Evolutionary conservation across 2,797 vertebrate genomes (phyloP).

Genomic region (Phoeniculus purpureus): DNA sequence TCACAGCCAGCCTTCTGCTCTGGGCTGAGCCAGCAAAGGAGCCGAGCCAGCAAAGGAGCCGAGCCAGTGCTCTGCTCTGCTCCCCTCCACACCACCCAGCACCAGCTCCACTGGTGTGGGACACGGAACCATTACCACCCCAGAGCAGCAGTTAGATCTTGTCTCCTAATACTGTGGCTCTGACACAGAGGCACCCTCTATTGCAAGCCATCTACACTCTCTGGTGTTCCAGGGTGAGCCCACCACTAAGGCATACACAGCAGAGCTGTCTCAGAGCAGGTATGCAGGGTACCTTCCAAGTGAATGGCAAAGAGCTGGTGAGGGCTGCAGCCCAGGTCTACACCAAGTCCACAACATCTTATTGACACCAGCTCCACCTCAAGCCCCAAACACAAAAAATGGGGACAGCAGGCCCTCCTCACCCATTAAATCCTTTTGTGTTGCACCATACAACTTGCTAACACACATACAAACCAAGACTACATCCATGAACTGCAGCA

Average conservation of each 20-base stretch:
- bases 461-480: rapidly evolving
- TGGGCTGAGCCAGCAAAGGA: neutral
- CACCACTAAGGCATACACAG: rapidly evolving
- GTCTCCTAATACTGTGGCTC: rapidly evolving
- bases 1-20: neutral
- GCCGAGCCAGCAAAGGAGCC: neutral
- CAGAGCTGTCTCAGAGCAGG: neutral
- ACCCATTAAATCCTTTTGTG: neutral
- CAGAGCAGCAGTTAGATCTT: neutral
- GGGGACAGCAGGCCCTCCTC: rapidly evolving
- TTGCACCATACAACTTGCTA: neutral
- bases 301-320: rapidly evolving
- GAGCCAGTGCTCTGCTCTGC: neutral
- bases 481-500: rapidly evolving
- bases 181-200: neutral
- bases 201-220: neutral
- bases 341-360: rapidly evolving
- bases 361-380: rapidly evolving
- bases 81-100: neutral
- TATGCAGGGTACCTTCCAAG: rapidly evolving
- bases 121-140: rapidly evolving
- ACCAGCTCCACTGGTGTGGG: neutral
- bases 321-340: rapidly evolving
- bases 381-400: rapidly evolving
- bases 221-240: rapidly evolving